Base-by-base conservation (phyloP, 2,113 vertebrate genomes). In the Xenopus tropicalis region DNA sequence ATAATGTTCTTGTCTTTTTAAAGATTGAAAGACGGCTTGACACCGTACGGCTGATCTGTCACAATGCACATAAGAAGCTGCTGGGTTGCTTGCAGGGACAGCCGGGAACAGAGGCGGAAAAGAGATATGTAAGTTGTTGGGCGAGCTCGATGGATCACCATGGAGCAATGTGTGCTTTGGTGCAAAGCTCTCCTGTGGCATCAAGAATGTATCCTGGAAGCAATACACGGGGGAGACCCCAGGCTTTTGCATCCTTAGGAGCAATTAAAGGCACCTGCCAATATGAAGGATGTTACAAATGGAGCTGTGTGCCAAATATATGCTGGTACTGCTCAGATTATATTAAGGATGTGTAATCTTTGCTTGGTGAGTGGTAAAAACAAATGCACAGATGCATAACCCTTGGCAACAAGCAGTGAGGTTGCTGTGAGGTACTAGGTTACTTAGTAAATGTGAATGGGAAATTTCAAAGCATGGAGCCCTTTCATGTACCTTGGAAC, bases 11-110 rank as follows among this genome's bases (percentile, higher is more conserved):
- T 37, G 66, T 62, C 8, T 64, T 16, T 37, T 57, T 0, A 1
- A 81, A 99, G 97, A 98, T 98, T 0, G 97, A 99, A 79, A 90
- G 94, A 22, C 93, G 97, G 14, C 93, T 99, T 83, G 97, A 99
- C 84, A 70, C 88, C 0, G 95, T 98, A 82, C 90, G 96, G 1
- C 92, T 93, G 0, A 88, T 98, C 78, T 98, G 94, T 74, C 97
- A 99, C 83, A 95, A 96, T 78, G 92, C 94, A 1, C 94, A 95
- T 85, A 98, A 99, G 85, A 89, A 90, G 67, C 89, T 99, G 72
- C 83, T 91, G 3, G 86, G 88, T 0, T 99, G 97, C 81, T 91
- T 98, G 61, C 97, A 98, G 83, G 97, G 95, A 71, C 96, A 97
- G 81, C 90, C 94, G 22, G 94, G 95, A n/a, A 94, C 93, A 0